Evolutionary conservation across 2,888 invertebrate species (phyloP).

Genomic region (Theristus sp.): DNA sequence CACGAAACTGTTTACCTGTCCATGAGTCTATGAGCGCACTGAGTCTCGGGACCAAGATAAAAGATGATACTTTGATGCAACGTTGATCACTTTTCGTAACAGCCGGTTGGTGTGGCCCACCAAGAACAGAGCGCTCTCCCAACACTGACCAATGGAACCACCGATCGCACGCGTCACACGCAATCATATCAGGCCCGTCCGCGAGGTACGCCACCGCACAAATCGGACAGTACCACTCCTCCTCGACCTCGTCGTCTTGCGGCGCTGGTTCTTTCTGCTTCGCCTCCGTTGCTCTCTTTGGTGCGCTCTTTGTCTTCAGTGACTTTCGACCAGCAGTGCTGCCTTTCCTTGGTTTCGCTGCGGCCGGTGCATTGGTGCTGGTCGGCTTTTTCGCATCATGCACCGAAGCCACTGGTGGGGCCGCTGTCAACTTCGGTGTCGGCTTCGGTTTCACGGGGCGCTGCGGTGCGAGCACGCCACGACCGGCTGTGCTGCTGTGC

Average conservation of each 20-base stretch:
- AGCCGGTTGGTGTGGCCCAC: background rate
- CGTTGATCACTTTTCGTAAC: no score
- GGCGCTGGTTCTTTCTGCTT: background rate
- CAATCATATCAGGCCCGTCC: conserved; percentile 7
- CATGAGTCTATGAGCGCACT: no score
- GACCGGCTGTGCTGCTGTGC: no score
- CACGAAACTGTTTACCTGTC: no score
- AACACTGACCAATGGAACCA: conserved; percentile 9
- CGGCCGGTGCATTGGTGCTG: no score
- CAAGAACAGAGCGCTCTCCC: background rate
- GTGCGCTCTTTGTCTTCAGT: background rate
- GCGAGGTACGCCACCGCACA: conserved; percentile 4
- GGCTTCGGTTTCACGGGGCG: no score
- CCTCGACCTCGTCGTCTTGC: background rate
- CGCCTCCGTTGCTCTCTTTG: background rate
- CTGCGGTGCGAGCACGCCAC: no score
- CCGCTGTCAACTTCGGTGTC: no score
- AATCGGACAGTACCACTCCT: conserved; percentile 5
- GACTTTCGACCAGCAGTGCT: background rate
- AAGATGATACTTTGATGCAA: no score
- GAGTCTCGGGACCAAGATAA: no score
- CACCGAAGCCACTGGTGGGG: no score
- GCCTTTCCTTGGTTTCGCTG: background rate
- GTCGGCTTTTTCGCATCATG: no score
- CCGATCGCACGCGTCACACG: conserved; percentile 7